Base-by-base conservation (phyloP, 2,797 vertebrate genomes). In the Thamnophis elegans region DNA sequence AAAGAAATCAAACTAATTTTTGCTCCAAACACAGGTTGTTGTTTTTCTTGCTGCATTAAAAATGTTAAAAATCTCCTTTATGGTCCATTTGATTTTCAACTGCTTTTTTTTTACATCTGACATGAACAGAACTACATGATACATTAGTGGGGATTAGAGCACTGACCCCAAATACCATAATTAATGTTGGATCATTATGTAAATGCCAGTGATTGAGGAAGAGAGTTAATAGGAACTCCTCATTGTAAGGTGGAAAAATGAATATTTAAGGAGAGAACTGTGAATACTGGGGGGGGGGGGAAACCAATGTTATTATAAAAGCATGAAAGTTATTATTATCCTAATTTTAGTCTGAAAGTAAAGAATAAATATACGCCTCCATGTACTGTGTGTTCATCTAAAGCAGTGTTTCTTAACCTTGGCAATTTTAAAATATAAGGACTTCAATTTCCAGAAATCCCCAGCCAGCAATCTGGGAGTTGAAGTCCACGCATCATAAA, bases 141-240 rank as follows among this genome's bases (percentile, higher is more conserved):
- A 91, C 91, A 94, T 97, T 96, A 96, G 94, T 92, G 95, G n/a
- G 95, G 73, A 88, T 92, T 95, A 93, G 68, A 89, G 60, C 89
- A 93, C 12, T 36, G 20, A 95, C 90, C 85, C 92, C 93, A 94
- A 93, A 92, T 93, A 96, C 92, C 58, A 89, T 87, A 97, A 96
- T 91, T 85, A 91, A 94, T 59, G 36, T 59, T 93, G n/a, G 94
- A 94, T 95, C n/a, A 0, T 95, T 96, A 92, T 78, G 56, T 92
- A 97, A 96, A 95, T 93, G 94, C 1, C 92, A 95, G 59, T 93
- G 95, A 94, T 85, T 94, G 90, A 91, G 0, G 9, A 0, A 58
- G 92, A 95, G 32, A 92, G 51, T 62, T 89, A 60, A 55, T 56
- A 91, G 92, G 91, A 5, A 0, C 4, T 86, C 87, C 26, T 91